Base-by-base conservation (phyloP, 2,888 invertebrate genomes). In the Belgica antarctica region DNA sequence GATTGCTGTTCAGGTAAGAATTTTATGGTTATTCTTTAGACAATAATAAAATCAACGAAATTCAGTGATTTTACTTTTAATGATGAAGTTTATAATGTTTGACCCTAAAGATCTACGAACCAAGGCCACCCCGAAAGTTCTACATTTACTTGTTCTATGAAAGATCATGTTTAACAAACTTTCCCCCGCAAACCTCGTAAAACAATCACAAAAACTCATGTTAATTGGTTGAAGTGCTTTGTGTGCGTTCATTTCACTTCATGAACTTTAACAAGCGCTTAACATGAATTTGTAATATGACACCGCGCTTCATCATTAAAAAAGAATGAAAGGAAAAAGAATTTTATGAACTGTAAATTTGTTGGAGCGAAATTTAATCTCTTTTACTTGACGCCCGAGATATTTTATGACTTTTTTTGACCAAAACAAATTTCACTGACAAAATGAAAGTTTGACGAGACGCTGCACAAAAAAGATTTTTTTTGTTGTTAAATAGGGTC, bases 1-100 rank as follows among this genome's bases (percentile, higher is more conserved):
- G 74, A 83, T 95, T 71, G 84, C 86, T 72, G 85, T 96, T 76
- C 86, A 88, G 87, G 94, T 94, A 81, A 81, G 62, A 8, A 22
- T 17, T 8, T 31, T 8, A 31, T 31, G 5, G 34, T 12, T 31
- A n/a, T n/a, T n/a, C n/a, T n/a, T n/a, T n/a, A n/a, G n/a, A n/a
- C n/a, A n/a, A n/a, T n/a, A n/a, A n/a, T n/a, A n/a, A n/a, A n/a
- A n/a, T 31, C 34, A 31, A 31, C 12, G 12, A 31, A 8, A 5
- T 31, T 31, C 34, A 31, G 47, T 47, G 47, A 17, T 12, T 47
- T 47, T n/a, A n/a, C n/a, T n/a, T n/a, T 36, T 12, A 36, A 36
- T 10, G 10, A 36, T 10, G 8, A 10, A 36, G 12, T 36, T 36
- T 36, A 36, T 12, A 36, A 36, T 36, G 8, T 36, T 8, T 36